These are phyloP conservation scores for Potamarius usumacintae DNA, from an alignment of 2,113 vertebrate species.

Conservation along the genomic window DNA sequence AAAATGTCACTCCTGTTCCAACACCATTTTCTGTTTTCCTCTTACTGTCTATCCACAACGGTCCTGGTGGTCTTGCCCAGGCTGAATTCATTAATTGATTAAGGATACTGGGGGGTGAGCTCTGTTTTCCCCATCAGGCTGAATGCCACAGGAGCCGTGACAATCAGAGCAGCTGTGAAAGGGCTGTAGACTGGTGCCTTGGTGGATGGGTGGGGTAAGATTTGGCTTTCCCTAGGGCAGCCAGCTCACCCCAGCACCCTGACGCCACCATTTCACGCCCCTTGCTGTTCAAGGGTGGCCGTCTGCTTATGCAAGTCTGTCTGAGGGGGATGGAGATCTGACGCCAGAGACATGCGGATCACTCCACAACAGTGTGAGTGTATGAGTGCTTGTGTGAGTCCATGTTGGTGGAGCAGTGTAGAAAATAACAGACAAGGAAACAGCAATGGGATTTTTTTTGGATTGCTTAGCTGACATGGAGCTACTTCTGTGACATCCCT, in stretches of 20 bases:
- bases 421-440: conserved; percentile 23
- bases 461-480: conserved; percentile 23
- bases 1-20: conserved; percentile 62
- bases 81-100: conserved; percentile 55
- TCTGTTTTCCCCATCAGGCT: conserved; percentile 52
- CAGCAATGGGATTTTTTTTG: conserved; percentile 7
- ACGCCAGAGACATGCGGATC: conserved; percentile 50
- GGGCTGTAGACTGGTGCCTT: conserved; percentile 58
- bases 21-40: conserved; percentile 50
- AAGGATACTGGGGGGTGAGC: conserved; percentile 34
- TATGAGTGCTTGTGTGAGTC: conserved; percentile 6
- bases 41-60: conserved; percentile 29
- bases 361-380: conserved; percentile 24
- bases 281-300: conserved; percentile 56
- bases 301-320: conserved; percentile 43
- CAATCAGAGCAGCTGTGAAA: conserved; percentile 40
- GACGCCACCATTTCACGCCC: conserved; percentile 53
- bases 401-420: neutral
- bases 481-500: conserved; percentile 5
- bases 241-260: conserved; percentile 55
- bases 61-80: conserved; percentile 55
- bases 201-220: conserved; percentile 54
- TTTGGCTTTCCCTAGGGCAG: conserved; percentile 30
- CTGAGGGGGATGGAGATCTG: conserved; percentile 30
- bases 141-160: conserved; percentile 28